These are phyloP conservation scores for Nowickia ferox DNA, from an alignment of 2,888 invertebrate species.

Conservation along the genomic window DNA sequence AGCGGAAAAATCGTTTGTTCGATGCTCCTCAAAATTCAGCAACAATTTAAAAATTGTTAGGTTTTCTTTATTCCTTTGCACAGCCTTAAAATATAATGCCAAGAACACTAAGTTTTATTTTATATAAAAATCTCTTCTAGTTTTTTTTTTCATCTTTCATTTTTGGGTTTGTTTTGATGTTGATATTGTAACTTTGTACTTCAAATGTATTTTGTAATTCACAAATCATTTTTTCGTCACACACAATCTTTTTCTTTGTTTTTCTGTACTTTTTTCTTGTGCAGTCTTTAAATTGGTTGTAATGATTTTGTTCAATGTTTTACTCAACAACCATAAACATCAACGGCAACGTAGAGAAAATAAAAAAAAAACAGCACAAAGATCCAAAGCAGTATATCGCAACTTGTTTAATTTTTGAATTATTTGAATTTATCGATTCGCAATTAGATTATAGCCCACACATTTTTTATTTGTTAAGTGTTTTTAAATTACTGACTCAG, in stretches of 20 bases:
- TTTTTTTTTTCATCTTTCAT: background rate
- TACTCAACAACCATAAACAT: slow-evolving; percentile 62
- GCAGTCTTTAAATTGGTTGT: slow-evolving; percentile 54
- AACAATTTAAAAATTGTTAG: slow-evolving; percentile 46
- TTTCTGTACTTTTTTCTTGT: background rate
- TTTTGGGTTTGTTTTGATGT: slow-evolving; percentile 57
- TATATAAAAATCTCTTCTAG: slow-evolving; percentile 12
- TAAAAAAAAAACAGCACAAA: slow-evolving; percentile 13
- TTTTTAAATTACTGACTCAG: slow-evolving; percentile 17
- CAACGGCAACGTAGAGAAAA: slow-evolving; percentile 1
- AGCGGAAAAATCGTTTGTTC: slow-evolving; percentile 35
- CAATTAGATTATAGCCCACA: slow-evolving; percentile 74
- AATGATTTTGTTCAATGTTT: slow-evolving; percentile 69
- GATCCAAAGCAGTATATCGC: slow-evolving; percentile 57
- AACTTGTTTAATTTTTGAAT: slow-evolving; percentile 70
- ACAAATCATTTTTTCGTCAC: slow-evolving; percentile 73
- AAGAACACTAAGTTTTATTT: slow-evolving; percentile 33
- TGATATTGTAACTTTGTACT: slow-evolving; percentile 61
- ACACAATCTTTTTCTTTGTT: slow-evolving; percentile 45
- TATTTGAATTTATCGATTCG: slow-evolving; percentile 72
- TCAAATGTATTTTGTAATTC: slow-evolving; percentile 69
- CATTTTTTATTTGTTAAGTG: slow-evolving; percentile 58
- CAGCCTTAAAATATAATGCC: background rate
- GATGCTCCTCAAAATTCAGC: slow-evolving; percentile 55
- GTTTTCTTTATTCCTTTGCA: background rate